phyloP scores from a whole-genome alignment of 2,113 vertebrate species.

The Cephalopterus ornatus region DNA sequence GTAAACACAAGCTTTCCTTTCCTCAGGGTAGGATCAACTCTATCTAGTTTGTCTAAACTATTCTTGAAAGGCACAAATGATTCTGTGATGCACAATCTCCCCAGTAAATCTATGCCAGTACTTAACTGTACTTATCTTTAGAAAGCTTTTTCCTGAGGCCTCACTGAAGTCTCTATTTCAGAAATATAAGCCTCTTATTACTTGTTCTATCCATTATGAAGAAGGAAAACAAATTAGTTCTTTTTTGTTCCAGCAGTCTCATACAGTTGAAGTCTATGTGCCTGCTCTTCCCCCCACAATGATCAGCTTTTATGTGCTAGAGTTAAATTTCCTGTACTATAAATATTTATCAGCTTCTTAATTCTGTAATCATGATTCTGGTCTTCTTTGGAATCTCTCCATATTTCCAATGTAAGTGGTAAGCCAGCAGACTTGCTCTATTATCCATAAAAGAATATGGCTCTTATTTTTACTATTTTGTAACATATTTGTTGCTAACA shows the following conservation, averaged over 20 bases:
- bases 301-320: background rate
- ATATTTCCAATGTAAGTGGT: background rate
- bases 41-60: background rate
- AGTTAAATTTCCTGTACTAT: background rate
- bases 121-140: background rate
- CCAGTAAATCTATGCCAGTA: background rate
- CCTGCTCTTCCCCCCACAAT: fast-evolving
- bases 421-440: background rate
- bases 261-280: background rate
- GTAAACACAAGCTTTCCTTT: background rate
- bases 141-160: background rate
- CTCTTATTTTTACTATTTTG: background rate
- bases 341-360: background rate
- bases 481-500: background rate
- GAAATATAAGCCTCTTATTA: background rate
- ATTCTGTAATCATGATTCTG: background rate
- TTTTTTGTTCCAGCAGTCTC: background rate
- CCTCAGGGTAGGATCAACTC: background rate
- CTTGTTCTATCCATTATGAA: background rate
- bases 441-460: background rate
- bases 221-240: background rate
- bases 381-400: background rate
- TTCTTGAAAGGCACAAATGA: background rate
- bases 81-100: background rate
- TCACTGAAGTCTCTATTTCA: background rate